Percentiles rank a stretch among this genome's conserved stretches.
phyloP scores from a whole-genome alignment of 2,888 invertebrate species.

The Xanthorhoe designata region DNA sequence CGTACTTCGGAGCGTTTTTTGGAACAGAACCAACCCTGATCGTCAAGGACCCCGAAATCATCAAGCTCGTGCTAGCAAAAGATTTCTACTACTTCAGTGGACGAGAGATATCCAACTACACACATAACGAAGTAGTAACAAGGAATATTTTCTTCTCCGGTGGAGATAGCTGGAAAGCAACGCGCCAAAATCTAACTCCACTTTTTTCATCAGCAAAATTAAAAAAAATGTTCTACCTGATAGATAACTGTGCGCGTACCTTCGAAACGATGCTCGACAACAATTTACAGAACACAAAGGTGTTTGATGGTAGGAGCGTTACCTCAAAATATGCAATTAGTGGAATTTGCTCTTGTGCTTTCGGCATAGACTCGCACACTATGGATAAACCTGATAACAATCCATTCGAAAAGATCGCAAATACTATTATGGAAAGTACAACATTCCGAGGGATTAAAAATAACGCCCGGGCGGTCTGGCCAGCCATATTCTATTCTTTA shows the following conservation, averaged over 20 bases:
- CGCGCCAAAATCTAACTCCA: slow-evolving; percentile 67
- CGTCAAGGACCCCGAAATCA: slow-evolving; percentile 61
- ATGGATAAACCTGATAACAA: slow-evolving; percentile 54
- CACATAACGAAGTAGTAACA: slow-evolving; percentile 54
- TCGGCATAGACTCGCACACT: slow-evolving; percentile 63
- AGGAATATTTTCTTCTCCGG: slow-evolving; percentile 58
- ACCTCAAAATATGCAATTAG: slow-evolving; percentile 65
- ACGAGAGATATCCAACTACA: slow-evolving; percentile 60
- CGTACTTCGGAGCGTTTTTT: slow-evolving; percentile 65
- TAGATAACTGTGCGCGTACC: slow-evolving; percentile 53
- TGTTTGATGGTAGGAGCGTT: slow-evolving; percentile 53
- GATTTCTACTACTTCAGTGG: slow-evolving; percentile 70
- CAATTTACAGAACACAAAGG: slow-evolving; percentile 39
- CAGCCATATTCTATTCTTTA: slow-evolving; percentile 60
- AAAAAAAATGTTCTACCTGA: slow-evolving; percentile 70
- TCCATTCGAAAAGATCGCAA: slow-evolving; percentile 54
- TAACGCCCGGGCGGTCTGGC: slow-evolving; percentile 60
- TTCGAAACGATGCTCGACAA: slow-evolving; percentile 59
- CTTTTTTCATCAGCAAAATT: slow-evolving; percentile 69
- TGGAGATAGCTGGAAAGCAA: slow-evolving; percentile 68
- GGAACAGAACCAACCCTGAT: slow-evolving; percentile 68
- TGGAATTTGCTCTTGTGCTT: slow-evolving; percentile 61
- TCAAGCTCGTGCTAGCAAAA: slow-evolving; percentile 63
- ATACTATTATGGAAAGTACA: slow-evolving; percentile 53
- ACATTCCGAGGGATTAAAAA: slow-evolving; percentile 50